Base-by-base conservation (phyloP, 1,140 invertebrate species). In the Eueides isabella region DNA sequence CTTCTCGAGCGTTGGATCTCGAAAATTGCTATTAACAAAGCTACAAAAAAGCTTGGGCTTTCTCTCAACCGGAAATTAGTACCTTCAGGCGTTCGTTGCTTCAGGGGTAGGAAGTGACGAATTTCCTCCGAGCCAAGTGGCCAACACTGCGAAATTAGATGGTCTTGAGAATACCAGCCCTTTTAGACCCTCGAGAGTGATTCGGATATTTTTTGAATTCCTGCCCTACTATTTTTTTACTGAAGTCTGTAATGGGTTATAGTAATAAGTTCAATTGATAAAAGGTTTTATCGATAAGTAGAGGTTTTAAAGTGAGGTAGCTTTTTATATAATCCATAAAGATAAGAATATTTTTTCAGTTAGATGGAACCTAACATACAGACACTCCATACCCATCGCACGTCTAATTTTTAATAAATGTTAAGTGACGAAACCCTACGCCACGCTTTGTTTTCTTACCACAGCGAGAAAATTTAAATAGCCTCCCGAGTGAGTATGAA, bases 41-140 rank as follows among this genome's bases (percentile, higher is more conserved):
- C 41, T 67, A 67, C 66, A 67, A 67, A 67, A 67, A 67, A 69
- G 31, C 48, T 33, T 48, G 28, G 67, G 67, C 44, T 61, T 61
- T 48, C 67, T 69, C 48, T 63, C 44, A 62, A 70, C 55, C 68
- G 68, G 68, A 70, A 63, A 70, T 70, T 70, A 70, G 68, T 70
- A 70, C 61, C 61, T 70, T 70, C 61, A 63, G 48, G 55, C 55
- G 68, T 70, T 70, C 61, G 31, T 61, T 29, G 68, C 68, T 26
- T 28, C 26, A 35, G 30, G 68, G 61, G 55, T 68, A 29, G 67
- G 68, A 70, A 70, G 61, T 70, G 68, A 70, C 68, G 68, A 70
- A 70, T 70, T 70, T 70, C 68, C 68, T 61, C 2, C n/a, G 4
- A 63, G 31, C 63, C 68, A 62, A 70, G 61, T 62, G 61, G 68